Evolutionary conservation across 2,888 invertebrate species (phyloP).

Genomic region (Syritta pipiens): DNA sequence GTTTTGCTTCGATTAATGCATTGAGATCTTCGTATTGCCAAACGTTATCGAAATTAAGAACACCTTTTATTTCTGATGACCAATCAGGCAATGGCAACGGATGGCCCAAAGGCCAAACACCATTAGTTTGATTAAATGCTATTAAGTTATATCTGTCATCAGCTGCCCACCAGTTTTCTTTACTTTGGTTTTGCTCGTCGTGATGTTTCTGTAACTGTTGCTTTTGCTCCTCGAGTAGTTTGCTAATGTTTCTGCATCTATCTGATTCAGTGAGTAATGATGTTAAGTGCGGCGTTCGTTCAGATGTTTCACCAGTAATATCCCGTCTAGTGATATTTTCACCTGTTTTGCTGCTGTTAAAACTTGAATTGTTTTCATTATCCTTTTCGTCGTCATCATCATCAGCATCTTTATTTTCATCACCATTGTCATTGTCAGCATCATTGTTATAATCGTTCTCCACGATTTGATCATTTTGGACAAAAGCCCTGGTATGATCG

Average conservation of each 20-base stretch:
- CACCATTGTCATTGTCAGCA: conserved; percentile 71
- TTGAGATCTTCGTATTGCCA: conserved; percentile 89
- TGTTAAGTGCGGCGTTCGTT: too few species aligned
- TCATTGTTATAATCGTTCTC: conserved; percentile 73
- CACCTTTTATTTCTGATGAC: conserved; percentile 80
- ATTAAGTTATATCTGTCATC: conserved; percentile 78
- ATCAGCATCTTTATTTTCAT: conserved; percentile 44
- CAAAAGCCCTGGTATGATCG: conserved; percentile 56
- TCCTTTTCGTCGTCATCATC: conserved; percentile 51
- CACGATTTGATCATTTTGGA: conserved; percentile 63
- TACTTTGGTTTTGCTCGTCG: conserved; percentile 60
- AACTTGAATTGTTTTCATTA: conserved; percentile 40
- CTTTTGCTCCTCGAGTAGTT: conserved; percentile 72
- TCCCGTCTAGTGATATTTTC: conserved; percentile 53
- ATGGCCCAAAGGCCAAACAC: conserved; percentile 84
- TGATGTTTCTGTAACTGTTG: conserved; percentile 61
- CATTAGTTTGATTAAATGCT: conserved; percentile 80
- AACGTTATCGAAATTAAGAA: conserved; percentile 78
- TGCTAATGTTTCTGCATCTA: conserved; percentile 75
- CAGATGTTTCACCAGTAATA: conserved; percentile 5
- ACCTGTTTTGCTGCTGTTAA: conserved; percentile 7
- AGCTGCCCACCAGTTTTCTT: conserved; percentile 73
- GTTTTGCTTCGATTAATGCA: conserved; percentile 87
- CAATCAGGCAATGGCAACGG: conserved; percentile 89
- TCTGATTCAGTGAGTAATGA: conserved; percentile 72